A percentile compares a stretch with the other conserved stretches of the same genome.
Evolutionary conservation across 2,797 vertebrate species (phyloP).

Genomic region (Petrocephalus sullivani): DNA sequence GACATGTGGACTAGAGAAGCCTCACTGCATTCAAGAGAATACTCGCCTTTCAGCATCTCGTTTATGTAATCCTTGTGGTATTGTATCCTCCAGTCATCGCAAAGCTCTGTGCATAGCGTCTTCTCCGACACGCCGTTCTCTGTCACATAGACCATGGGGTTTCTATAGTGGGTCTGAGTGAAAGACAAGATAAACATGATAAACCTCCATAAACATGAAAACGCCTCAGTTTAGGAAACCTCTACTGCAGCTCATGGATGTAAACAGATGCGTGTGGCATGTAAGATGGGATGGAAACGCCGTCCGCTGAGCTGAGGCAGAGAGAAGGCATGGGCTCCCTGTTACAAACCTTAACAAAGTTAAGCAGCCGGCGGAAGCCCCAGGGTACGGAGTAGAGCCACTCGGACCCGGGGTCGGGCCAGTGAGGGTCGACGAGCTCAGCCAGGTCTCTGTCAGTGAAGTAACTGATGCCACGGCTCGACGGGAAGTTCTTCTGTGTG

Average conservation of each 20-base stretch:
- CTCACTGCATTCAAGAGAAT: background rate
- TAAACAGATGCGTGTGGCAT: background rate
- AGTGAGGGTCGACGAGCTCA: slow-evolving; percentile 82
- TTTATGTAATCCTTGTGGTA: slow-evolving; percentile 86
- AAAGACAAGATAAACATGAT: background rate
- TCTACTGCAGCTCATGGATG: background rate
- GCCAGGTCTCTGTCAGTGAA: slow-evolving; percentile 75
- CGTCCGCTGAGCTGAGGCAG: no score
- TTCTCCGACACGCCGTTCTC: slow-evolving; percentile 89
- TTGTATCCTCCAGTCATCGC: slow-evolving; percentile 85
- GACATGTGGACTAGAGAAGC: background rate
- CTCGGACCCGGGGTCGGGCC: slow-evolving; percentile 80
- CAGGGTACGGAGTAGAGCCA: slow-evolving; percentile 85
- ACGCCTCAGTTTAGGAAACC: background rate
- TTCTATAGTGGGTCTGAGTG: slow-evolving; percentile 80
- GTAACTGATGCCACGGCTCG: slow-evolving; percentile 67
- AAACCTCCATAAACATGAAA: background rate
- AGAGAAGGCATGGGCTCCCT: background rate
- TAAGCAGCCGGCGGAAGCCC: slow-evolving; percentile 86
- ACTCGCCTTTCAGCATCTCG: slow-evolving; percentile 84
- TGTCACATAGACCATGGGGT: slow-evolving; percentile 82
- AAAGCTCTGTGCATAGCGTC: slow-evolving; percentile 72
- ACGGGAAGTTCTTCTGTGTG: slow-evolving; percentile 70
- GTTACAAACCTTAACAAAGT: slow-evolving; percentile 80
- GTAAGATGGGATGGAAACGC: background rate